Base-by-base conservation (phyloP, 2,888 invertebrate genomes). In the Meta bourneti region DNA sequence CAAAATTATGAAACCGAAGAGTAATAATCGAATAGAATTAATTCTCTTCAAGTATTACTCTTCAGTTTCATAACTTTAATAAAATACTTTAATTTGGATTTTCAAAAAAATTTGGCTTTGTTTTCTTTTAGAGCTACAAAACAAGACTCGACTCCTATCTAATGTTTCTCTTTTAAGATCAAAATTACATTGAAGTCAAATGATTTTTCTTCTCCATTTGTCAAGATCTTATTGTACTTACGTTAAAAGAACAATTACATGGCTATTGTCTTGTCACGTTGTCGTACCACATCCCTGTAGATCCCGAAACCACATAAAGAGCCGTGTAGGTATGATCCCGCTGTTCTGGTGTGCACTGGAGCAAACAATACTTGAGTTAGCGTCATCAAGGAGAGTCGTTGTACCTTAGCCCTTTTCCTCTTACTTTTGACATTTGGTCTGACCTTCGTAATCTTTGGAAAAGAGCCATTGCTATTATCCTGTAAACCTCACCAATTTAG, bases 401-500 rank as follows among this genome's bases (percentile, higher is more conserved):
- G 19, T 72, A 11, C 20, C 72, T 78, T 7, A 75, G 75, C 34
- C 54, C 20, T 48, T 54, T 86, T 86, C 20, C 69, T 86, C 19
- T 77, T 13, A 51, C 6, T 11, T n/a, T 19, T 69, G 85, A 86
- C 51, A 51, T 54, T 19, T 51, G 78, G 54, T 48, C 19, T 88
- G 80, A 88, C 80, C 80, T 80, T 61, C 69, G 72, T 52, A 70
- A 85, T 77, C 69, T 19, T 71, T 75, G 1, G 61, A 61, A 75
- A 74, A 34, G 74, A 4, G 19, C 34, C 74, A 34, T 20, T 19
- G 52, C 19, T 34, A 78, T 69, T 71, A 71, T 78, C 49, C 16
- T 71, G 70, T 13, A 79, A 54, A 87, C 19, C 54, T 61, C 69
- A 11, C 72, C 19, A n/a, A 54, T 20, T 88, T 34, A 52, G 61